Evolutionary conservation across 2,888 invertebrate genomes (phyloP).

Genomic region (Fragum fragum): DNA sequence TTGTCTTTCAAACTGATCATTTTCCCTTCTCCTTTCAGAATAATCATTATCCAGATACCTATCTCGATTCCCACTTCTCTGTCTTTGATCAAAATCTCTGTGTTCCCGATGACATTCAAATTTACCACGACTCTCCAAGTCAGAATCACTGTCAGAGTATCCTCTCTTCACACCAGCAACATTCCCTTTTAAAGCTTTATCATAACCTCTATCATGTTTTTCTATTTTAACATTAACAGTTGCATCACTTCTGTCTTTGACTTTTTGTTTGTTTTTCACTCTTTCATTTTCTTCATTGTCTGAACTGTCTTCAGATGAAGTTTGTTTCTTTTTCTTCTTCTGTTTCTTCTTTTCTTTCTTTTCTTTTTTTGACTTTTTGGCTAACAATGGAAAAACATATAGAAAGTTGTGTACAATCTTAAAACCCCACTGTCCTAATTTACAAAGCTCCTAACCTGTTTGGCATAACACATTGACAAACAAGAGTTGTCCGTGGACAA

Average conservation of each 20-base stretch:
- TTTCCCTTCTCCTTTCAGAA: slow-evolving; percentile 19
- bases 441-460: no score
- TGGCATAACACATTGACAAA: no score
- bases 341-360: slow-evolving; percentile 77
- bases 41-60: slow-evolving; percentile 14
- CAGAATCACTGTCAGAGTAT: neutral
- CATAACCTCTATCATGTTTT: slow-evolving; percentile 70
- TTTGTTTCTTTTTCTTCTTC: slow-evolving; percentile 73
- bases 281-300: slow-evolving; percentile 19
- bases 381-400: slow-evolving; percentile 26
- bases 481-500: no score
- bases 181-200: slow-evolving; percentile 40
- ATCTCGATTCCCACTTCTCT: slow-evolving; percentile 36
- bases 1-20: slow-evolving; percentile 65
- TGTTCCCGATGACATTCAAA: neutral
- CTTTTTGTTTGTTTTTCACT: slow-evolving; percentile 12
- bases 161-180: slow-evolving; percentile 14
- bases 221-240: slow-evolving; percentile 68
- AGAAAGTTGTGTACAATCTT: no score
- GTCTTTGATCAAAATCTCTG: slow-evolving; percentile 23
- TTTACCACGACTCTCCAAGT: neutral
- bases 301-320: slow-evolving; percentile 46
- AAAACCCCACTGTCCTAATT: no score
- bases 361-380: slow-evolving; percentile 68
- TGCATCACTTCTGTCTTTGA: neutral